Base-by-base conservation (phyloP, 2,797 vertebrate genomes). In the Buceros bicornis region DNA sequence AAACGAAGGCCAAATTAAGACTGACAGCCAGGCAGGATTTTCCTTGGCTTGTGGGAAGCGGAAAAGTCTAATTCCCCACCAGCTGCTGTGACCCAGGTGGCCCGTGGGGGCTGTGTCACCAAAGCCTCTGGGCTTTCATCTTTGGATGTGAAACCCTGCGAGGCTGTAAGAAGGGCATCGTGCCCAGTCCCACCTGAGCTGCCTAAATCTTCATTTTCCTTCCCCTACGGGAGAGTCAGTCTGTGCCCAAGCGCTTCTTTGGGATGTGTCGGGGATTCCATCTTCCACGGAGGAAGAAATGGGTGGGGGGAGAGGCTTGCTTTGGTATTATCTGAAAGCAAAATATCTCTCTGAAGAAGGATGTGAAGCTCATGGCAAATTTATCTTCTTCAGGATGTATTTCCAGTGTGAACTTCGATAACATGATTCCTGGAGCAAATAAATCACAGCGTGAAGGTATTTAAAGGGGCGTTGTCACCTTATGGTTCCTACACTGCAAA, bases 381-480 rank as follows among this genome's bases (percentile, higher is more conserved):
- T 71, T 81, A 78, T 47, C 50, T 85, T 73, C 48, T 56, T 65
- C 7, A n/a, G 61, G 50, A 86, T 6, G 61, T 42, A 74, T 72
- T 89, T 85, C 65, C 65, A 90, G 26, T 11, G 50, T 51, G 79
- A 80, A 73, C 69, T 65, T 89, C 0, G 0, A 6, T 4, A 8
- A n/a, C 2, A 0, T 50, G 12, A 24, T 35, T 74, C 37, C 70
- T 50, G 72, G 40, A 56, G 62, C 35, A 85, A 88, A 64, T 35
- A 91, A 93, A 88, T 66, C 42, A 74, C 51, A 81, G 24, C 1
- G 53, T 54, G 82, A 83, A 93, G 8, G 33, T 79, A 70, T 72
- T 93, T 90, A 95, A 95, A 90, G 94, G 85, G 82, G 95, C 89
- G 78, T 13, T 28, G 54, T 48, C 79, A 72, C 84, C 65, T 79